A percentile compares a stretch with the other conserved stretches of the same genome.
These are phyloP conservation scores for Tuta absoluta DNA, from an alignment of 2,888 invertebrate genomes.

Conservation along the genomic window DNA sequence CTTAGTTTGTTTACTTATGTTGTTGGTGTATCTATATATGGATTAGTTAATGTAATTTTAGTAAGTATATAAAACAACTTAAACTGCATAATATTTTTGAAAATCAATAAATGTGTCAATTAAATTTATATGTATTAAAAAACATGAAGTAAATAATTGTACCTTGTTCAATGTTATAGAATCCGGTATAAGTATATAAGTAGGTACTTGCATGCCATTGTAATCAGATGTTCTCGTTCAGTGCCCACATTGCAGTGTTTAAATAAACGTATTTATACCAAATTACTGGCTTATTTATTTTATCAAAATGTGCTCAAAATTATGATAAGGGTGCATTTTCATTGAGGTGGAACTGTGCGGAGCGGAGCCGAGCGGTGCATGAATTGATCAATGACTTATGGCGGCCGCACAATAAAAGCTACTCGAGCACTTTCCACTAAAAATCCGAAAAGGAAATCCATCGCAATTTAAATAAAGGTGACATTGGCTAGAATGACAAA, in stretches of 20 bases:
- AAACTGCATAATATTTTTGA: conserved; percentile 14
- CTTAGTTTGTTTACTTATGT: conserved; percentile 63
- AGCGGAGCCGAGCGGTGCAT: no score
- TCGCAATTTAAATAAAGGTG: no score
- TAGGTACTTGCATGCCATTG: neutral
- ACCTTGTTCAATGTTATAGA: neutral
- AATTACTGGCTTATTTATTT: neutral
- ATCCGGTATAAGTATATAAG: conserved; percentile 6
- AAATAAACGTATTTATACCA: conserved; percentile 50
- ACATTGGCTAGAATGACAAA: no score
- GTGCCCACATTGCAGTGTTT: conserved; percentile 45
- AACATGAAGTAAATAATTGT: neutral
- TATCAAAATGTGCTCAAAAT: no score
- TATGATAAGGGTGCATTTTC: no score
- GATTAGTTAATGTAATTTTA: conserved; percentile 46
- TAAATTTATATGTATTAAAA: neutral
- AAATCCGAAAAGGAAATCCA: no score
- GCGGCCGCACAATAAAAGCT: no score
- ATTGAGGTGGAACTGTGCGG: no score
- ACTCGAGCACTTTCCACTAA: no score
- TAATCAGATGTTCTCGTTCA: conserved; percentile 27
- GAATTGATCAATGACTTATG: no score
- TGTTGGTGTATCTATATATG: conserved; percentile 52
- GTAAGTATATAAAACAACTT: conserved; percentile 9
- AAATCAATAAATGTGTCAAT: conserved; percentile 12